Evolutionary conservation across 2,113 vertebrate genomes (phyloP), one percentile per base, ranked within the genome.

Genomic region (Cacatua alba): DNA sequence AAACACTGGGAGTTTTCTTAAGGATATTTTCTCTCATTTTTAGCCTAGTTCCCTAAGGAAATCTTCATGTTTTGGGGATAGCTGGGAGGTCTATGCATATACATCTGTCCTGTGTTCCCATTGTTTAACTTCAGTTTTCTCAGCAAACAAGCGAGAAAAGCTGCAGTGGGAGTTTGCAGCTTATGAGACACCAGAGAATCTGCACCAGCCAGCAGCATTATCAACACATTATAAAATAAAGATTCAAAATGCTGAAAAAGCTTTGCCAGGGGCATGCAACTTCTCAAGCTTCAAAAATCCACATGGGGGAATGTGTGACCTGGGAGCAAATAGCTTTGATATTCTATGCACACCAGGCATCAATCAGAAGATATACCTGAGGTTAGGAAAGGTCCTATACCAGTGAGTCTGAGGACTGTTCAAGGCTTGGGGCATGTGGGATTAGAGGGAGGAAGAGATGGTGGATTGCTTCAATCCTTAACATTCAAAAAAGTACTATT

Each of bases 1-100:
- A 67, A 74, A 90, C 69, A 24, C 52, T 10, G 20, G 28, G 19
- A 65, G 76, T 4, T 46, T 78, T 80, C 77, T 59, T 35, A 14
- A 44, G 72, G 68, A 57, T 43, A 19, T 89, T 88, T 93, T 72
- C 28, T 65, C 70, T 72, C 17, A 3, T 41, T 88, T 91, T 93
- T 28, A 96, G 48, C 51, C 48, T 52, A 20, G 49, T 21, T 95
- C 80, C 72, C 55, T 39, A 7, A 75, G 69, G 60, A 84, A 92
- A 71, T 13, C n/a, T 46, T 92, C 37, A 0, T 59, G 31, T 17
- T 90, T 74, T 64, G 39, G 16, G 51, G 41, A 18, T 39, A 26
- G n/a, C 24, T 53, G 60, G 41, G 33, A 86, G n/a, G 9, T 78
- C 83, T 81, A 15, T 86, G 35, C 28, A 31, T 31, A 28, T 14